phyloP scores from a whole-genome alignment of 1,140 invertebrate genomes.

The Arion vulgaris region DNA sequence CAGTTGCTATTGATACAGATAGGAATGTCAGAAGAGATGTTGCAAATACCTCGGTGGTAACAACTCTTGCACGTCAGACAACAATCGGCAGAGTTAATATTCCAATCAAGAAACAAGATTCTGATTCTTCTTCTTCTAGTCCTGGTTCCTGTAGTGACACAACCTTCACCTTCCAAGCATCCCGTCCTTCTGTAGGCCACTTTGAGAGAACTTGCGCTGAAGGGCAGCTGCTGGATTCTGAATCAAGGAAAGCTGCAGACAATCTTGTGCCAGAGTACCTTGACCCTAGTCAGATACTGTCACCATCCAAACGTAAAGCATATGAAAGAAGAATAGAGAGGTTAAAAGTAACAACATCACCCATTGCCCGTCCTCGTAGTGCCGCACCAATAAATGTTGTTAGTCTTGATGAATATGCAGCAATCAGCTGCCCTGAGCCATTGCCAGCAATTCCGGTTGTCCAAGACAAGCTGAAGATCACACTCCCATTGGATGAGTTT shows the following conservation, averaged over 20 bases:
- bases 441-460: conserved; percentile 47
- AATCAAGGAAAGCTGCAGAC: background rate
- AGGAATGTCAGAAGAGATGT: background rate
- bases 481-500: conserved; percentile 64
- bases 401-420: conserved; percentile 81
- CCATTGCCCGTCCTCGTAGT: conserved; percentile 88
- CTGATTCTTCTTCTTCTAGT: conserved; percentile 43
- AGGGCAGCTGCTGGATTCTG: background rate
- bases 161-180: conserved; percentile 37
- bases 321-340: conserved; percentile 63
- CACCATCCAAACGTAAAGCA: conserved; percentile 64
- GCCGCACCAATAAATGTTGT: conserved; percentile 85
- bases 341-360: conserved; percentile 83
- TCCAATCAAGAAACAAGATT: conserved; percentile 30
- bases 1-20: background rate
- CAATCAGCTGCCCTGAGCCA: conserved; percentile 61
- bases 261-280: conserved; percentile 45
- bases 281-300: conserved; percentile 48
- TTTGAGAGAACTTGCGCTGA: conserved; percentile 24
- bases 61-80: background rate
- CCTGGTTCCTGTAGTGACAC: conserved; percentile 47
- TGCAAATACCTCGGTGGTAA: background rate
- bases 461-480: conserved; percentile 67
- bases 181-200: conserved; percentile 30
- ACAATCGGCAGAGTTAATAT: conserved; percentile 28